Evolutionary conservation across 30 jellyfish, hydroid and myxozoan species (phyloP).

Genomic region (Aurelia sp.): DNA sequence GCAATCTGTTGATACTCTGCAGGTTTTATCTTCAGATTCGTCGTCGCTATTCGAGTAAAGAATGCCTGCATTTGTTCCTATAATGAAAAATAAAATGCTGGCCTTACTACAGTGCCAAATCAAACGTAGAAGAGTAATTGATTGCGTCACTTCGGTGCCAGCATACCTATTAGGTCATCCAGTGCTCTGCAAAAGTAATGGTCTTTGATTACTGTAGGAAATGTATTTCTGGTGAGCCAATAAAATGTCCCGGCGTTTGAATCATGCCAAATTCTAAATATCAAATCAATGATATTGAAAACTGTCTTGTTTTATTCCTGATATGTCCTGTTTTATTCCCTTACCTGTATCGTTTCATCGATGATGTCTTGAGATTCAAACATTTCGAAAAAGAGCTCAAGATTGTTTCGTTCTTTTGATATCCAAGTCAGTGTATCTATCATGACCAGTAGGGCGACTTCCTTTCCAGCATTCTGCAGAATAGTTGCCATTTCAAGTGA

Average conservation of each 20-base stretch:
- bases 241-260: too few relatives aligned
- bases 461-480: conserved; percentile 29
- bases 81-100: neutral
- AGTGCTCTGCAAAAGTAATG: too few relatives aligned
- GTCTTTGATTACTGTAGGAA: too few relatives aligned
- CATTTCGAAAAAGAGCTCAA: conserved; percentile 15
- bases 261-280: too few relatives aligned
- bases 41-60: conserved; percentile 35
- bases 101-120: neutral
- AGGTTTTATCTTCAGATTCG: conserved; percentile 26
- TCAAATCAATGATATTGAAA: too few relatives aligned
- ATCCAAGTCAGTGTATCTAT: conserved; percentile 50
- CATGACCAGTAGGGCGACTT: conserved; percentile 47
- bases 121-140: too few relatives aligned
- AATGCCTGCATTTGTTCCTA: conserved; percentile 39
- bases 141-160: too few relatives aligned
- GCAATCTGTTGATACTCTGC: conserved; percentile 23
- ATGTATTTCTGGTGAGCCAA: too few relatives aligned
- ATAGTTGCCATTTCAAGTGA: conserved; percentile 63
- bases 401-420: conserved; percentile 38
- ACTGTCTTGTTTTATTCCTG: too few relatives aligned
- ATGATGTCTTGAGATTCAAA: neutral
- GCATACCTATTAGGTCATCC: too few relatives aligned
- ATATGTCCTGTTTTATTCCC: too few relatives aligned
- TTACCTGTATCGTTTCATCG: neutral